Percentiles rank a stretch among this genome's conserved stretches.
These are phyloP conservation scores for Paramormyrops hopkinsi DNA, from an alignment of 2,797 vertebrate species.

Conservation along the genomic window DNA sequence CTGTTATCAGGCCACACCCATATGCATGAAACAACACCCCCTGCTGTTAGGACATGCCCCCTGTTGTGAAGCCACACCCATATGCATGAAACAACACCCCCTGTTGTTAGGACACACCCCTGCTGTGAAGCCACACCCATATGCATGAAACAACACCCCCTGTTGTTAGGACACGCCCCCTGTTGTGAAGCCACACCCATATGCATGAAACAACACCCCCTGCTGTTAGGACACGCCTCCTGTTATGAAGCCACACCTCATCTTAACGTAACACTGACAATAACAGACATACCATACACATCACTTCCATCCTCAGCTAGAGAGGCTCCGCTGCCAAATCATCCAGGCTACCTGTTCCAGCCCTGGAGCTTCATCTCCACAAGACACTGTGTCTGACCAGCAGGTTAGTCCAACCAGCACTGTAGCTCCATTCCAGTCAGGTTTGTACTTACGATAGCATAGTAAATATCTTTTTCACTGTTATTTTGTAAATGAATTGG, in stretches of 20 bases:
- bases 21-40: not conserved
- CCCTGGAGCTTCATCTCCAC: slow-evolving; percentile 14
- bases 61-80: too few relatives aligned
- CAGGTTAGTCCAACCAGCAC: slow-evolving; percentile 47
- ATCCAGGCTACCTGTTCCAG: slow-evolving; percentile 40
- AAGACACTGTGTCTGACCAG: slow-evolving; percentile 42
- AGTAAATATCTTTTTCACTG: not conserved
- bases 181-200: not conserved
- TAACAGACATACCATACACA: not conserved
- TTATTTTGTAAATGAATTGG: not conserved
- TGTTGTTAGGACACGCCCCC: not conserved
- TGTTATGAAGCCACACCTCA: not conserved
- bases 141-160: not conserved
- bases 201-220: not conserved
- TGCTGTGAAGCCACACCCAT: not conserved
- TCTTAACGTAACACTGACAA: not conserved
- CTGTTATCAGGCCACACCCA: too few relatives aligned
- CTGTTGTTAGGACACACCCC: too few relatives aligned
- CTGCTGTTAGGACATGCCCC: not conserved
- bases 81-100: not conserved
- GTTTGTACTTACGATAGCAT: not conserved
- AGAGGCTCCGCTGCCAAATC: slow-evolving; percentile 55
- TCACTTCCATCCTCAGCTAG: slow-evolving; percentile 49
- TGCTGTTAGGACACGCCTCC: not conserved
- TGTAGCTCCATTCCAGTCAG: not conserved